These are phyloP conservation scores for Neomonachus schauinslandi DNA, from an alignment of 2,113 vertebrate species.

Conservation along the genomic window DNA sequence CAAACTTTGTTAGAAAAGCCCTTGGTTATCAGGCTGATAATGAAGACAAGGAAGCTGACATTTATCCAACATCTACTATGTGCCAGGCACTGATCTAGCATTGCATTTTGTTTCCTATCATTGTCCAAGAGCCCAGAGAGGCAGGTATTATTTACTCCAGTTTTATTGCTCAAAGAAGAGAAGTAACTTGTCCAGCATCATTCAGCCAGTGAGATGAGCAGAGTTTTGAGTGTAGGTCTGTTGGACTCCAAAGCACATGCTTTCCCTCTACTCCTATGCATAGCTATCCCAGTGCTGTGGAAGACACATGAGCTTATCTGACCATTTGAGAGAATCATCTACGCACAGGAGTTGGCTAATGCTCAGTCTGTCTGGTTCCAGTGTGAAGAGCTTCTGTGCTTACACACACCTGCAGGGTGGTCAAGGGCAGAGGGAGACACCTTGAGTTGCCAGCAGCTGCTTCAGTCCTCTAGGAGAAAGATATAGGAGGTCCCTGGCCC, in stretches of 20 bases:
- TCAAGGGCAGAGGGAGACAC: not conserved
- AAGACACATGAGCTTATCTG: not conserved
- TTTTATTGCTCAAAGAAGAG: not conserved
- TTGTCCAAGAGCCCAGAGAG: not conserved
- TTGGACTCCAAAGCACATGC: not conserved
- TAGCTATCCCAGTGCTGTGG: not conserved
- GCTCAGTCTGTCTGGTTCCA: not conserved
- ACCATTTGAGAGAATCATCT: not conserved
- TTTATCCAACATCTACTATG: not conserved
- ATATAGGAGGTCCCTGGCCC: not conserved
- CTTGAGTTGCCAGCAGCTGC: not conserved
- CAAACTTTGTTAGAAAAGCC: not conserved
- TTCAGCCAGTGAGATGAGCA: not conserved
- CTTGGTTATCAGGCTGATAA: not conserved
- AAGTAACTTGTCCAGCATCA: not conserved
- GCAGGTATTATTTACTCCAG: not conserved
- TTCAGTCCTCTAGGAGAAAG: not conserved
- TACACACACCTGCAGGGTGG: not conserved
- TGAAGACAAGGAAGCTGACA: not conserved
- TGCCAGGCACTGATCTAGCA: not conserved
- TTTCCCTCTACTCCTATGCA: not conserved
- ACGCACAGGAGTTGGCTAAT: not conserved
- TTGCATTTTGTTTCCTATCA: not conserved
- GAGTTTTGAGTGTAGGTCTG: not conserved
- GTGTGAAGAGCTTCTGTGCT: not conserved